These are phyloP conservation scores for Lepus townsendii DNA, from an alignment of 2,797 vertebrate genomes.

Conservation along the genomic window DNA sequence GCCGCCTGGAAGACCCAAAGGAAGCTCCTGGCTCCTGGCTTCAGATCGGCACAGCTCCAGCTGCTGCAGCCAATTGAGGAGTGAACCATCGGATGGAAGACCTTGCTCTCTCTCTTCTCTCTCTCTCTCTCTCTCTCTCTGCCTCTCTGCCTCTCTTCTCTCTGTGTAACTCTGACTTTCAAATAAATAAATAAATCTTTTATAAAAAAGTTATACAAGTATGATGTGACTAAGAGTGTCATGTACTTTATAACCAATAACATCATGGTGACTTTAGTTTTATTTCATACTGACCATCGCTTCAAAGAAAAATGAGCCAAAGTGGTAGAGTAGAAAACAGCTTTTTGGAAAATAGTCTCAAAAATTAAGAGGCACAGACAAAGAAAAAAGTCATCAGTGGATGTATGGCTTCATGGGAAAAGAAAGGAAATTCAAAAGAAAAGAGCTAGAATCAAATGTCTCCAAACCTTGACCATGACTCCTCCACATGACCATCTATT, in stretches of 20 bases:
- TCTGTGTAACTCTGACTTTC: too few relatives aligned
- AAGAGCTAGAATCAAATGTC: background rate
- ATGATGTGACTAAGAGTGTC: background rate
- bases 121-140: too few relatives aligned
- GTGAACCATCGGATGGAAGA: too few relatives aligned
- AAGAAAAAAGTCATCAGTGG: background rate
- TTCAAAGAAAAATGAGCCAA: constrained; percentile 7
- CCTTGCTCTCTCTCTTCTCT: too few relatives aligned
- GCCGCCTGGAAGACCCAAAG: too few relatives aligned
- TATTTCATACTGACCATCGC: background rate
- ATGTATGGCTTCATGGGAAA: background rate
- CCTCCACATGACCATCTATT: background rate
- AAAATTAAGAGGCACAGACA: background rate
- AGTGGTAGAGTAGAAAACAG: background rate
- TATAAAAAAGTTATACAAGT: too few relatives aligned
- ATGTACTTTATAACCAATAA: background rate
- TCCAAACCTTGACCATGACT: background rate
- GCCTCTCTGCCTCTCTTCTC: too few relatives aligned
- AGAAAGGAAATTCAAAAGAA: background rate
- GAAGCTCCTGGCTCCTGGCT: too few relatives aligned
- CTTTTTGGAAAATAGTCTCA: background rate
- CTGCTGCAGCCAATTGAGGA: too few relatives aligned
- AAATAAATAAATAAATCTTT: too few relatives aligned
- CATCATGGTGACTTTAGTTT: background rate
- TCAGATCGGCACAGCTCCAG: too few relatives aligned